Base-by-base conservation (phyloP, 2,113 vertebrate species). In the Ivindomyrus marchei region DNA sequence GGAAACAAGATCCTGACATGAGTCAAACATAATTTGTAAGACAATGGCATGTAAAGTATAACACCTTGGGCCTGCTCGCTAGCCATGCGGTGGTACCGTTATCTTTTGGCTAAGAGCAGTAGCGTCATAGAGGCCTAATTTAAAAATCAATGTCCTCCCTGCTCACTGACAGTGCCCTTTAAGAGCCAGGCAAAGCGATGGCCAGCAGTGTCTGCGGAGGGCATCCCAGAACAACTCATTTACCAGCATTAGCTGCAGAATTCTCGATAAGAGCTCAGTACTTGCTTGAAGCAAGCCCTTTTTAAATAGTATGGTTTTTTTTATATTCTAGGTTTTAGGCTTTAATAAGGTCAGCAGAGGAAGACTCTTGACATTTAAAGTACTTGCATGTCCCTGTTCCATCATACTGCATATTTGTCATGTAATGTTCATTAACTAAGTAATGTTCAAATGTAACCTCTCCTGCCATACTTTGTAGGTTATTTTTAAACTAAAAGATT, bases 91-190 rank as follows among this genome's bases (percentile, higher is more conserved):
- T 19, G 19, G 24, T 19, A 21, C 8, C 13, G 21, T 62, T 46
- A 13, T 36, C 11, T 80, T 31, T 27, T 6, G 66, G 9, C 19
- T 52, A 87, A 36, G 58, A 87, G 47, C 36, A 66, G 49, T 80
- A 50, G 89, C 19, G 4, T 56, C 31, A n/a, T 19, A 46, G 47
- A 11, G n/a, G 62, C 15, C 49, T 88, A 49, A 53, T 88, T 87
- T 88, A 87, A 88, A 50, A 90, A 88, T 77, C 47, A n/a, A 56
- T 88, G 89, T 62, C 24, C 9, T 49, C 19, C 42, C 46, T 88
- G 36, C 47, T 49, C 42, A 36, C 58, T 90, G 89, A 27, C 21
- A 21, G 42, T 88, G 66, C 17, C 89, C 85, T 90, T 80, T 90
- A 52, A 80, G 85, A 90, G 62, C 47, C 4, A 2, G 47, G 19